Conservation (phyloP, 2,888 invertebrate genomes). For the Acanthococcus lagerstroemiae region DNA sequence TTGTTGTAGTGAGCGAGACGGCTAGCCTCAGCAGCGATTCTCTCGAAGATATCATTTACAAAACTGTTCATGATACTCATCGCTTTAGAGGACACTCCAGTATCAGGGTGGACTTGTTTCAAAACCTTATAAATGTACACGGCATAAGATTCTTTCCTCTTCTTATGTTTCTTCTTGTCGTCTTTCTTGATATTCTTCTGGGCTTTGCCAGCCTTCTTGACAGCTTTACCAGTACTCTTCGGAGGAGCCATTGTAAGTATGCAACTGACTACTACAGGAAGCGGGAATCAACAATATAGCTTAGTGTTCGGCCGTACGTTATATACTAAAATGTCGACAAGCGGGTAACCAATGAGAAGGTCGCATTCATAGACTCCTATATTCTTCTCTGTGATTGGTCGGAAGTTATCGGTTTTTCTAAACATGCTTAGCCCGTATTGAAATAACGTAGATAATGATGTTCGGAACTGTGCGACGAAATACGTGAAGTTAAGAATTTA, state of each 20-base stretch:
- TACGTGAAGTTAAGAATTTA: too few relatives aligned
- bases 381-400: too few relatives aligned
- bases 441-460: too few relatives aligned
- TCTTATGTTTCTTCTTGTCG: conserved; percentile 48
- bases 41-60: conserved; percentile 62
- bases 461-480: too few relatives aligned
- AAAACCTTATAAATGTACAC: conserved; percentile 53
- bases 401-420: too few relatives aligned
- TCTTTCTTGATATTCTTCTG: conserved; percentile 51
- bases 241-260: conserved; percentile 30
- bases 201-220: conserved; percentile 49
- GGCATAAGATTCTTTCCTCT: conserved; percentile 50
- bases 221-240: conserved; percentile 39
- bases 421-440: too few relatives aligned
- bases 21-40: conserved; percentile 46
- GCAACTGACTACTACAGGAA: too few relatives aligned
- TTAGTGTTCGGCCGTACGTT: too few relatives aligned
- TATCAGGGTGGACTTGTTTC: conserved; percentile 52
- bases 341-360: too few relatives aligned
- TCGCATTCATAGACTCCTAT: too few relatives aligned
- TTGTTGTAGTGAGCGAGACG: conserved; percentile 52
- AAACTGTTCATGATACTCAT: conserved; percentile 68
- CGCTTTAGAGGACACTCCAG: conserved; percentile 57
- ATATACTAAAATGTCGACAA: too few relatives aligned
- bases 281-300: too few relatives aligned